These are phyloP conservation scores for Fratercula arctica DNA, from an alignment of 2,797 vertebrate species.

Conservation along the genomic window DNA sequence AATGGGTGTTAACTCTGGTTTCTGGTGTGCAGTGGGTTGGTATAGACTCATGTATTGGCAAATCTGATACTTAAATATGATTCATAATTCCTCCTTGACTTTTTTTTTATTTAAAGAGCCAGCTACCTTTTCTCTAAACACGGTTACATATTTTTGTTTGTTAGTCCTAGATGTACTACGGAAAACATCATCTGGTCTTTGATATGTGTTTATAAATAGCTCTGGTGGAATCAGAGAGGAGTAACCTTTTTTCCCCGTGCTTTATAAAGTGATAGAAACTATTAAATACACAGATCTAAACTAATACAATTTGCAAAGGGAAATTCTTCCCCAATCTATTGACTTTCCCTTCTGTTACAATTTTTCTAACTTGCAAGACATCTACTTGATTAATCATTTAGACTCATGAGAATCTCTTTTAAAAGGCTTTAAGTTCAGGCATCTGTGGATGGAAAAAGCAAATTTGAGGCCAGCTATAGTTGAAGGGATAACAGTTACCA, in stretches of 20 bases:
- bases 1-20: background rate
- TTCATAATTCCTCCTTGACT: background rate
- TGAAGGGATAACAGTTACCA: background rate
- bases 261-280: background rate
- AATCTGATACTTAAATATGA: background rate
- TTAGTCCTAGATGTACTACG: background rate
- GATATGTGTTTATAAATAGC: background rate
- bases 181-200: constrained; percentile 8
- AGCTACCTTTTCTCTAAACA: background rate
- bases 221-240: background rate
- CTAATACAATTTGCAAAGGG: background rate
- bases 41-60: background rate
- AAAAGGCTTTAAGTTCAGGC: background rate
- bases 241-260: background rate
- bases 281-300: background rate
- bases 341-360: background rate
- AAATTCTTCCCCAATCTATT: background rate
- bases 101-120: constrained; percentile 13
- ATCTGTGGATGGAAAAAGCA: background rate
- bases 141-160: background rate
- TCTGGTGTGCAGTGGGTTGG: background rate
- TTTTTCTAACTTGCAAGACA: background rate
- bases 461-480: background rate
- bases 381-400: background rate
- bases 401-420: background rate